Conservation (phyloP, 2,888 invertebrate species). For the Formica aserva region DNA sequence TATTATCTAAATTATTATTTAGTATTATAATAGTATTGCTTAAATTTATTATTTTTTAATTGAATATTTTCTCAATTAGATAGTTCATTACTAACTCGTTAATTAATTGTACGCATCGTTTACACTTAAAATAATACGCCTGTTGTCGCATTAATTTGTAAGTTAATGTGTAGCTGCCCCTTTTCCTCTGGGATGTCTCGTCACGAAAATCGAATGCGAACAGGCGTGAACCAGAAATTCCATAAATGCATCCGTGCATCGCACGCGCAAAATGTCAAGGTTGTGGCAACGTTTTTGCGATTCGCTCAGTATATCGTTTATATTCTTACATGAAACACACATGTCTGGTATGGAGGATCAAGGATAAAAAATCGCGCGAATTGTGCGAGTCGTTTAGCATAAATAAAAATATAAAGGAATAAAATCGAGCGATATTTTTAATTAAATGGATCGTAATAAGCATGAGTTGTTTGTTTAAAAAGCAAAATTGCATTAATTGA, state of each 20-base stretch:
- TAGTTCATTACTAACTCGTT: background rate
- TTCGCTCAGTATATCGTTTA: constrained; percentile 28
- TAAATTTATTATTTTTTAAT: constrained; percentile 12
- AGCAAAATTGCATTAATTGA: background rate
- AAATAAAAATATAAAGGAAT: constrained; percentile 15
- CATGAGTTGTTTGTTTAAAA: background rate
- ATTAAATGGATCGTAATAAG: background rate
- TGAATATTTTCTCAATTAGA: constrained; percentile 32
- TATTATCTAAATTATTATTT: background rate
- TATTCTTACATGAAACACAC: constrained; percentile 1
- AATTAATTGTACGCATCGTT: constrained; percentile 23
- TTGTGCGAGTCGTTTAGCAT: background rate
- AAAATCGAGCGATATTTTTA: background rate
- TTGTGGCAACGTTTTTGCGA: constrained; percentile 48
- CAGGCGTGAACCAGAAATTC: constrained; percentile 15
- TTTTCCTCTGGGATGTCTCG: constrained; percentile 1
- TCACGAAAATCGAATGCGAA: constrained; percentile 29
- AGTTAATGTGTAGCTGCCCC: background rate
- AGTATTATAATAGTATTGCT: background rate
- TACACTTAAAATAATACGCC: constrained; percentile 10
- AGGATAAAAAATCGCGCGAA: background rate
- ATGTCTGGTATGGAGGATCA: background rate
- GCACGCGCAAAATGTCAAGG: constrained; percentile 70
- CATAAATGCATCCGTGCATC: constrained; percentile 35
- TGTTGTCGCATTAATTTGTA: constrained; percentile 27